Percentiles rank a stretch among this genome's conserved stretches.
Conservation (phyloP, 1,140 invertebrate species). For the Diorhabda sublineata region DNA sequence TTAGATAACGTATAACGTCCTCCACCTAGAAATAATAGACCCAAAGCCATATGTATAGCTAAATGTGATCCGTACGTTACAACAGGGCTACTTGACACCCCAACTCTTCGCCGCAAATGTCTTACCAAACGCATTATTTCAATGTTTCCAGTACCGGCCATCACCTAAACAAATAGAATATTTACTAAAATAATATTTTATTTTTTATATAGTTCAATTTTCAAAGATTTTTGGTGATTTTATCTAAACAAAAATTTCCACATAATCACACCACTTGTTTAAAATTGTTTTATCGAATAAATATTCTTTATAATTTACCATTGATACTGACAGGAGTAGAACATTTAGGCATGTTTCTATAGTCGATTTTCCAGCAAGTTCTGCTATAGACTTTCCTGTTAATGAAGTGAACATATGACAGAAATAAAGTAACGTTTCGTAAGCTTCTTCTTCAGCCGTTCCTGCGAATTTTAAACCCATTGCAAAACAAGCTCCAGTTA, state of each 20-base stretch:
- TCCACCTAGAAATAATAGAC: slow-evolving; percentile 90
- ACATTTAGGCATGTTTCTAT: slow-evolving; percentile 87
- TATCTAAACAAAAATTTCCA: too few species aligned
- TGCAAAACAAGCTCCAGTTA: slow-evolving; percentile 92
- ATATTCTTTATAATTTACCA: slow-evolving; percentile 52
- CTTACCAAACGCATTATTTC: slow-evolving; percentile 81
- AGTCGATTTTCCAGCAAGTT: slow-evolving; percentile 83
- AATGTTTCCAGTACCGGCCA: slow-evolving; percentile 90
- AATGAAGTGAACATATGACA: slow-evolving; percentile 63
- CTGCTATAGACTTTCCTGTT: slow-evolving; percentile 67
- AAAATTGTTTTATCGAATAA: neutral
- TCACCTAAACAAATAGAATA: slow-evolving; percentile 56
- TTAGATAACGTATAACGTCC: slow-evolving; percentile 84
- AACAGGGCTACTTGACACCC: slow-evolving; percentile 56
- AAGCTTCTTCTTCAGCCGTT: slow-evolving; percentile 78
- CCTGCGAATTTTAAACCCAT: slow-evolving; percentile 92
- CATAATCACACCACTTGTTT: too few species aligned
- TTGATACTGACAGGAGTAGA: slow-evolving; percentile 72
- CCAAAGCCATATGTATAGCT: slow-evolving; percentile 90
- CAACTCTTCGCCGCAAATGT: slow-evolving; percentile 70
- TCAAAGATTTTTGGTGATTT: too few species aligned
- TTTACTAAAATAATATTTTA: too few species aligned
- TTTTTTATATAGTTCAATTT: too few species aligned
- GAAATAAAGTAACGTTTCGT: slow-evolving; percentile 67
- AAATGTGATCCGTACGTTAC: slow-evolving; percentile 90